phyloP scores from a whole-genome alignment of 2,113 vertebrate species.

The Tupaia chinensis region DNA sequence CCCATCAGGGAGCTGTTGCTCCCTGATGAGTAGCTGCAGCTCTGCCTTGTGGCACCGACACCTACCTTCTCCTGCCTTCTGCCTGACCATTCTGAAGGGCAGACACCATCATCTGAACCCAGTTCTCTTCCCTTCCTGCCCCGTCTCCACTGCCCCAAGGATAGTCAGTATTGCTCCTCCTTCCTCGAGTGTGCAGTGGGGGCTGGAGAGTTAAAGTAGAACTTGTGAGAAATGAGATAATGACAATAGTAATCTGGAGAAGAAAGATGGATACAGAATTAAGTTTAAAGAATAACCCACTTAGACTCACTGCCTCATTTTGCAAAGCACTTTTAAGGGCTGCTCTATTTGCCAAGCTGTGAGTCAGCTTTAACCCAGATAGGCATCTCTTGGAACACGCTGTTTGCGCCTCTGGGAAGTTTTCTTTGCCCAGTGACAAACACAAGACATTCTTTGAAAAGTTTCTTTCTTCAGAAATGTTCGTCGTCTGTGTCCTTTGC shows the following conservation, averaged over 20 bases:
- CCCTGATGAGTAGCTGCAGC: accelerated
- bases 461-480: slow-evolving; percentile 19
- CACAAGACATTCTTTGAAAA: neutral
- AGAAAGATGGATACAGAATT: neutral
- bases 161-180: neutral
- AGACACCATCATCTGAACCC: neutral
- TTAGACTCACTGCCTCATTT: neutral
- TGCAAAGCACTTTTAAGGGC: slow-evolving; percentile 16
- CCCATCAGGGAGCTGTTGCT: neutral
- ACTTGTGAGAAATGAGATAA: neutral
- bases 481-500: neutral
- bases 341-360: neutral
- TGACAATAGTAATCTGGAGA: neutral
- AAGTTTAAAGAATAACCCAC: neutral
- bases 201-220: neutral
- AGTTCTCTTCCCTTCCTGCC: neutral
- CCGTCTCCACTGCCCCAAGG: too few species aligned
- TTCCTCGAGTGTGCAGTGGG: neutral
- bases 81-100: neutral
- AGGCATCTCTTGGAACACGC: neutral
- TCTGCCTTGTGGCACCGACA: neutral
- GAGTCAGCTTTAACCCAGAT: slow-evolving; percentile 21
- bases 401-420: neutral
- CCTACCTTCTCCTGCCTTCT: neutral
- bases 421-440: slow-evolving; percentile 35